Evolutionary conservation across 2,797 vertebrate genomes (phyloP).

Genomic region (Cynodonichthys magdalenae): DNA sequence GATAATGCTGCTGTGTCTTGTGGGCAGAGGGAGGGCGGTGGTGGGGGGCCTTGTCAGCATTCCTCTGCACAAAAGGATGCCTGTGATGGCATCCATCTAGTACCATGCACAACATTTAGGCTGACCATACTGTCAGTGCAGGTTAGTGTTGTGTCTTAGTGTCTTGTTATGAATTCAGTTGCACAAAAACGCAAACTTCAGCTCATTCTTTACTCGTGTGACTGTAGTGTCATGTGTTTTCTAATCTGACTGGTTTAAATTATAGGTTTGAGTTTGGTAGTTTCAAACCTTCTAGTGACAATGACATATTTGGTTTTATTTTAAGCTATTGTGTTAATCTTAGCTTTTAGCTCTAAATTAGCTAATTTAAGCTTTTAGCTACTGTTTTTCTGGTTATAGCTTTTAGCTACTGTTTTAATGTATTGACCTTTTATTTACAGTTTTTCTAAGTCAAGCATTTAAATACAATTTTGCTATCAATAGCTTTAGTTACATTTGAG

Average conservation of each 20-base stretch:
- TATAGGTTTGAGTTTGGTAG: background rate
- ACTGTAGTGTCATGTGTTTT: background rate
- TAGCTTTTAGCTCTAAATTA: no score
- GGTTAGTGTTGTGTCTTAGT: slow-evolving; percentile 4
- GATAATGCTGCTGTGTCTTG: slow-evolving; percentile 46
- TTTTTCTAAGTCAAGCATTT: no score
- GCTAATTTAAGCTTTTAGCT: no score
- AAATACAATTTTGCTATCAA: no score
- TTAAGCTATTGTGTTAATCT: no score
- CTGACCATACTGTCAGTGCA: slow-evolving; percentile 14
- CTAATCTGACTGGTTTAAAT: background rate
- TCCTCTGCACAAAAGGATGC: slow-evolving; percentile 65
- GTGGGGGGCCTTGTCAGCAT: slow-evolving; percentile 25
- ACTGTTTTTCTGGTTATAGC: no score
- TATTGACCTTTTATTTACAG: no score
- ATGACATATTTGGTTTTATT: no score
- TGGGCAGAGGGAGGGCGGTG: background rate
- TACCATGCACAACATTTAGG: slow-evolving; percentile 39
- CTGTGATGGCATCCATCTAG: slow-evolving; percentile 60
- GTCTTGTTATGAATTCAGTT: slow-evolving; percentile 6
- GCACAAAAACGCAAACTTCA: slow-evolving; percentile 19
- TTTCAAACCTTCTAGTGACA: no score
- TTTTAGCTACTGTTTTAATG: no score
- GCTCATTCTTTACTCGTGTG: slow-evolving; percentile 12
- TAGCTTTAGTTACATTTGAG: no score